Evolutionary conservation across 2,888 invertebrate genomes (phyloP), one percentile per base, ranked within the genome.

Genomic region (Metalampra italica): DNA sequence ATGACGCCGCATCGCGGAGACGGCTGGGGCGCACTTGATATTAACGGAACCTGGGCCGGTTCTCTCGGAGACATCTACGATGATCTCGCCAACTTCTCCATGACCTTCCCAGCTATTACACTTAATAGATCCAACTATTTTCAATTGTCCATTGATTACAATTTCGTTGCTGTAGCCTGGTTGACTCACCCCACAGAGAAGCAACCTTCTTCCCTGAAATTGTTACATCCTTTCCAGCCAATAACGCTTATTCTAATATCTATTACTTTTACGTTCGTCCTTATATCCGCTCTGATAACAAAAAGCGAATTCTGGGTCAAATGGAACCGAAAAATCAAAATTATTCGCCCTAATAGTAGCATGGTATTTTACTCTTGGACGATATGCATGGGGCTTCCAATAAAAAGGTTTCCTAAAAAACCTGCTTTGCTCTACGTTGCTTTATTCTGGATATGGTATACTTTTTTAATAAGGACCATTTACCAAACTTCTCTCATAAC

Each of bases 401-500:
- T 69, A 0, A 59, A 62, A 1, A 71, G 56, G 43, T 48, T 81
- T n/a, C 81, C 86, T 0, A 60, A 62, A 22, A 79, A 75, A 48
- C 63, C 68, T 14, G 50, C 64, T 0, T 62, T 75, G 22, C 49
- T 77, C 13, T 69, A 67, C 46, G 62, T 82, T 12, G 55, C 68
- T 3, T 51, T 80, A 1, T 54, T 78, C 38, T 85, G 84, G 86
- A 71, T 82, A 22, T 79, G 75, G 77, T 85, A 80, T 47, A 76
- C 78, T 60, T 71, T 79, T 54, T 57, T 86, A 32, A 60, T 86
- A n/a, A 71, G 87, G 56, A 85, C 81, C 0, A 68, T 76, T 45
- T 87, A 85, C 51, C 84, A 85, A 60, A 80, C 78, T 0, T 74
- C 74, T 48, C 67, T 86, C 2, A 83, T 87, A 47, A 69, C 68